phyloP scores from a whole-genome alignment of 2,113 vertebrate species.

The Phyllopteryx taeniolatus region DNA sequence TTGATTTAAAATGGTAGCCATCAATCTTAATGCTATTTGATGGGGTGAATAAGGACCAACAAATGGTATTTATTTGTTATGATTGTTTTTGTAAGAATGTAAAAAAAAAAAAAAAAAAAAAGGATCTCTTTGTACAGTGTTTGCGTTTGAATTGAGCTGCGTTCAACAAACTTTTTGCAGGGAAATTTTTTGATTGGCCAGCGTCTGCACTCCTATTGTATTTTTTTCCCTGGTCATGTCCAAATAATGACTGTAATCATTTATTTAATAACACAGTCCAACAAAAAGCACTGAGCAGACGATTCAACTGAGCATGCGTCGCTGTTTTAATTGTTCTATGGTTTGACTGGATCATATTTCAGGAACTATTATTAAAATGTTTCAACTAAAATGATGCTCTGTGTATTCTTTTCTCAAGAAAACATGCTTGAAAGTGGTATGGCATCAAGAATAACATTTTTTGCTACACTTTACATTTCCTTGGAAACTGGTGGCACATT shows the following conservation, averaged over 20 bases:
- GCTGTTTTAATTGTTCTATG: slow-evolving; percentile 32
- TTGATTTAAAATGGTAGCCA: background rate
- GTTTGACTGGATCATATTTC: slow-evolving; percentile 47
- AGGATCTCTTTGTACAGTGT: background rate
- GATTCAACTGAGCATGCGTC: slow-evolving; percentile 54
- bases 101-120: background rate
- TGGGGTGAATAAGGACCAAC: background rate
- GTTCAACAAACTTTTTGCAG: slow-evolving; percentile 33
- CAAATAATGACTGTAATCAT: background rate
- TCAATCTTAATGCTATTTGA: background rate
- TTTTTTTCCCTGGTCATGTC: background rate
- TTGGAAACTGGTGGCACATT: background rate
- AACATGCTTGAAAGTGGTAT: too few relatives aligned
- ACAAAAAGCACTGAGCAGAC: slow-evolving; percentile 4
- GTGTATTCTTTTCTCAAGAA: background rate
- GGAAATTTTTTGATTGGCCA: slow-evolving; percentile 10
- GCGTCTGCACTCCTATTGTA: background rate
- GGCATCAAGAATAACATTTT: background rate
- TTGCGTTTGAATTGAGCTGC: slow-evolving; percentile 11
- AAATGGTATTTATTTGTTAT: background rate
- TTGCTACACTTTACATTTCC: background rate
- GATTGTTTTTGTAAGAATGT: background rate
- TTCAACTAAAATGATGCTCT: slow-evolving; percentile 23
- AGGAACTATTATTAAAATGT: slow-evolving; percentile 45
- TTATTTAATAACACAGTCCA: slow-evolving; percentile 4